Conservation (phyloP, 2,797 vertebrate genomes). For the Aselliscus stoliczkanus region DNA sequence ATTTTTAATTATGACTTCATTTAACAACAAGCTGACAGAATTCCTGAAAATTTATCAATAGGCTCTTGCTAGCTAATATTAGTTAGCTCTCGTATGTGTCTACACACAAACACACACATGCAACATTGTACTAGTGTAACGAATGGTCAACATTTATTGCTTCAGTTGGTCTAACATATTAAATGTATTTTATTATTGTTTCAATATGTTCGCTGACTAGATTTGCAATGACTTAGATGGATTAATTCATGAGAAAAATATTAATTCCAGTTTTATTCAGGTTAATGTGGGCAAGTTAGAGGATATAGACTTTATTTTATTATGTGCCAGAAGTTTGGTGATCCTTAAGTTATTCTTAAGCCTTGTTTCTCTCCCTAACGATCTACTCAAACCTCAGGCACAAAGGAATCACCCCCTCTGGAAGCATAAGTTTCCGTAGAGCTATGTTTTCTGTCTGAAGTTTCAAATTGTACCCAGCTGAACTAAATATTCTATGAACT, state of each 20-base stretch:
- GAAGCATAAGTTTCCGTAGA: slow-evolving; percentile 30
- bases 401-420: slow-evolving; percentile 3
- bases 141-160: background rate
- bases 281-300: background rate
- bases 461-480: slow-evolving; percentile 19
- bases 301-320: background rate
- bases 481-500: slow-evolving; percentile 44
- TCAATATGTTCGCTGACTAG: background rate
- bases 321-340: background rate
- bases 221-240: background rate
- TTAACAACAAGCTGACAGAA: background rate
- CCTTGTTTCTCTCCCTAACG: background rate
- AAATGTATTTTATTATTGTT: background rate
- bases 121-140: background rate
- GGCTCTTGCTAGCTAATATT: background rate
- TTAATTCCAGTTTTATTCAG: slow-evolving; percentile 3
- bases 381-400: background rate
- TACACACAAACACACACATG: background rate
- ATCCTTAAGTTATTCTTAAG: background rate
- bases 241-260: background rate
- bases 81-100: background rate
- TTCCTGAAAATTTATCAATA: background rate
- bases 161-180: background rate
- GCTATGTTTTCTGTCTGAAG: slow-evolving; percentile 18
- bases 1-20: background rate